phyloP scores from a whole-genome alignment of 2,888 invertebrate genomes.

The Halocaridina rubra region DNA sequence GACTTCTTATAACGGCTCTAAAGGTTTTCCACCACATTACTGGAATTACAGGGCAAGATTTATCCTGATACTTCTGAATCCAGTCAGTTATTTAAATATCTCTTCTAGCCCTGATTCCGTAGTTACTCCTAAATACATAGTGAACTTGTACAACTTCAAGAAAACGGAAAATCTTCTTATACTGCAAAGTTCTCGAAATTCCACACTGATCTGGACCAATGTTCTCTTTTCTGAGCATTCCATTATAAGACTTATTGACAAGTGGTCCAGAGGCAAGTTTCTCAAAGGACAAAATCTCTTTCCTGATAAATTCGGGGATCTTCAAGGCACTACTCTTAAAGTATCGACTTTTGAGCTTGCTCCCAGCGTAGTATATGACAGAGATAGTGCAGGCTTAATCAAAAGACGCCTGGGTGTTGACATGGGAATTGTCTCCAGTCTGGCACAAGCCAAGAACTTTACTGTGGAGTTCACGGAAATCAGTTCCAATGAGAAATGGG shows the following conservation, averaged over 20 bases:
- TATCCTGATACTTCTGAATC: not conserved
- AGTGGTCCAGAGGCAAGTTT: not conserved
- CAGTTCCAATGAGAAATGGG: conserved; percentile 43
- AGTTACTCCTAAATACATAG: not conserved
- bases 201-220: not conserved
- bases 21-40: not conserved
- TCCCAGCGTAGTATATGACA: conserved; percentile 18
- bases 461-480: conserved; percentile 28
- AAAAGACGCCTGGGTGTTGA: conserved; percentile 40
- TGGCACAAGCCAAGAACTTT: conserved; percentile 36
- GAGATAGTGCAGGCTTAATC: not conserved
- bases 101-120: not conserved
- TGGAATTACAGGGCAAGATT: not conserved
- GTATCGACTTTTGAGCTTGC: conserved; percentile 26
- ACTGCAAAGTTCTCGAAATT: not conserved
- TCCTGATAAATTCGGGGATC: not conserved
- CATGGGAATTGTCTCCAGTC: conserved; percentile 29
- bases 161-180: not conserved
- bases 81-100: too few species aligned
- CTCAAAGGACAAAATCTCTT: not conserved
- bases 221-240: not conserved
- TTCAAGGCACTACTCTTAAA: not conserved
- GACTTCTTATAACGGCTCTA: not conserved
- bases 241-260: not conserved
- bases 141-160: not conserved